Evolutionary conservation across 2,888 invertebrate species (phyloP).

Genomic region (Fragum sueziense): DNA sequence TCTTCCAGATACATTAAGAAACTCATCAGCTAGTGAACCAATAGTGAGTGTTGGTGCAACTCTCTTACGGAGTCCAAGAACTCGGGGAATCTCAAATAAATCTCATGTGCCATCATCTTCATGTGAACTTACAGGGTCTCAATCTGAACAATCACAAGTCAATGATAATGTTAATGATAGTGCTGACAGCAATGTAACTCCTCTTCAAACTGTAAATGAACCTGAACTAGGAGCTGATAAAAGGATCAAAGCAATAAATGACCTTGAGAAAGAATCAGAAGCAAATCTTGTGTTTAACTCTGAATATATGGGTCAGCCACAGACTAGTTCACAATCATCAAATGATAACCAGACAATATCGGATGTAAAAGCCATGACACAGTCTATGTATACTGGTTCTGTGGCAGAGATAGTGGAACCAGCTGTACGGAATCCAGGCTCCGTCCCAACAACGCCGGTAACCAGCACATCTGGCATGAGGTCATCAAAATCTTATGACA

Average conservation of each 20-base stretch:
- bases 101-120: conserved; percentile 51
- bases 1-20: not conserved
- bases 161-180: not conserved
- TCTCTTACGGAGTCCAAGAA: conserved; percentile 57
- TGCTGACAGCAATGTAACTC: not conserved
- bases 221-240: conserved; percentile 17
- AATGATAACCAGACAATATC: not conserved
- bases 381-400: conserved; percentile 38
- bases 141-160: not conserved
- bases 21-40: conserved; percentile 9
- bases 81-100: conserved; percentile 24
- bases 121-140: conserved; percentile 1
- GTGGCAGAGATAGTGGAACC: conserved; percentile 14
- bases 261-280: conserved; percentile 52
- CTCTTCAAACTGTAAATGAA: not conserved
- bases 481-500: conserved; percentile 40
- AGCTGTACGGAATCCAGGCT: conserved; percentile 7
- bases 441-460: conserved; percentile 45
- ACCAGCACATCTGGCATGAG: conserved; percentile 22
- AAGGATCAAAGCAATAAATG: conserved; percentile 45
- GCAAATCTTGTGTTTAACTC: conserved; percentile 60
- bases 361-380: conserved; percentile 22
- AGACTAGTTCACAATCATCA: conserved; percentile 5
- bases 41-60: conserved; percentile 45
- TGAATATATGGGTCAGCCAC: conserved; percentile 39